Evolutionary conservation across 2,113 vertebrate genomes (phyloP).

Genomic region (Danio rerio): DNA sequence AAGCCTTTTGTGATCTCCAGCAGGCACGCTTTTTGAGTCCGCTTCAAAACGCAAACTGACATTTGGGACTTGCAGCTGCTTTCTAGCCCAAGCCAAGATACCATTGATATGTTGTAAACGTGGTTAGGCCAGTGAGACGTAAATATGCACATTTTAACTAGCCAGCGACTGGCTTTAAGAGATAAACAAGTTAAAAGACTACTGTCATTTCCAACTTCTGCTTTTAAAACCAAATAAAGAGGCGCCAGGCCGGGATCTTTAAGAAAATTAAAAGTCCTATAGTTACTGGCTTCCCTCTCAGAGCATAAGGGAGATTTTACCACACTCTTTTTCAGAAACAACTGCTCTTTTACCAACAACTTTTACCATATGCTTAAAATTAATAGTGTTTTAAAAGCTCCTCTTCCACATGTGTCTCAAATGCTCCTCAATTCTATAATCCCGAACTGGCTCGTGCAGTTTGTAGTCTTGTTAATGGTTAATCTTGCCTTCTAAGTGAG

Average conservation of each 20-base stretch:
- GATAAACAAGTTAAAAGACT: slow-evolving; percentile 26
- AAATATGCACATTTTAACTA: not conserved
- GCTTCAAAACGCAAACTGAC: slow-evolving; percentile 19
- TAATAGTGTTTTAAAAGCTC: slow-evolving; percentile 7
- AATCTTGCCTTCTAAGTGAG: not conserved
- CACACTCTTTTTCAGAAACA: slow-evolving; percentile 15
- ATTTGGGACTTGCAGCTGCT: slow-evolving; percentile 33
- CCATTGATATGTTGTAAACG: slow-evolving; percentile 34
- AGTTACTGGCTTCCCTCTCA: slow-evolving; percentile 4
- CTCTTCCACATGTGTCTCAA: not conserved
- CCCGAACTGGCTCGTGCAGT: not conserved
- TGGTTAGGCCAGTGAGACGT: not conserved
- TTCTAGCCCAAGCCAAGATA: slow-evolving; percentile 24
- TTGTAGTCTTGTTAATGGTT: not conserved
- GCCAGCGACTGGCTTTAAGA: slow-evolving; percentile 16
- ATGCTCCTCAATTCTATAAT: not conserved
- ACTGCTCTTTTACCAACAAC: slow-evolving; percentile 8
- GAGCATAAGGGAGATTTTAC: slow-evolving; percentile 19
- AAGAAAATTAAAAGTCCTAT: slow-evolving; percentile 1
- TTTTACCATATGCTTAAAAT: slow-evolving; percentile 26
- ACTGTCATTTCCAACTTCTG: slow-evolving; percentile 8
- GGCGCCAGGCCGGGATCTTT: not conserved
- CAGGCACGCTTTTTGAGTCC: not conserved
- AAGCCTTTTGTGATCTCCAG: slow-evolving; percentile 3
- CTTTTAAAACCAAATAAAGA: slow-evolving; percentile 17